A percentile compares a stretch with the other conserved stretches of the same genome.
Evolutionary conservation across 2,113 vertebrate species (phyloP).

Genomic region (Neolamprologus variostigma): DNA sequence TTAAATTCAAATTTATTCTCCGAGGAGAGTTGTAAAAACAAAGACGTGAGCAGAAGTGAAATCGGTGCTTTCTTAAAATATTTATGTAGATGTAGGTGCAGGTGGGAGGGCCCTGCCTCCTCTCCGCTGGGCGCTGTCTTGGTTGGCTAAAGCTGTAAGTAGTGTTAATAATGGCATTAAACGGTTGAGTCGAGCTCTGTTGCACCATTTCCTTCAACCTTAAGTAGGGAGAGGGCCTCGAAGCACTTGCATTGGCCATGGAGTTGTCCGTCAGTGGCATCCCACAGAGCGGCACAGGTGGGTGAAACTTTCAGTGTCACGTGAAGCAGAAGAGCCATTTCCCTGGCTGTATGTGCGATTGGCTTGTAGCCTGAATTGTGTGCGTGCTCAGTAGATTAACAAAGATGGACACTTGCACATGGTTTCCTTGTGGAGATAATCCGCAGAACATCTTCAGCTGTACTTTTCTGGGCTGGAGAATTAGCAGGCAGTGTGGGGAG

Average conservation of each 20-base stretch:
- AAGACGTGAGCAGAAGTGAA: not conserved
- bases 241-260: constrained; percentile 56
- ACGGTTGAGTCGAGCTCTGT: constrained; percentile 37
- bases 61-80: not conserved
- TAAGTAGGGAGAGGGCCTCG: constrained; percentile 40
- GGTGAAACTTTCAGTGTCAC: constrained; percentile 46
- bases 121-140: constrained; percentile 27
- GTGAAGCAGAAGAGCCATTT: constrained; percentile 23
- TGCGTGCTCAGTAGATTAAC: constrained; percentile 39
- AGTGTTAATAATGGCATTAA: constrained; percentile 68
- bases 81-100: not conserved
- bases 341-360: not conserved
- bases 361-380: not conserved
- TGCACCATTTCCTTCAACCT: constrained; percentile 48
- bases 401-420: constrained; percentile 33
- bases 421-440: constrained; percentile 47
- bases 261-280: constrained; percentile 62
- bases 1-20: not conserved
- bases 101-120: constrained; percentile 55
- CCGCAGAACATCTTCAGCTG: constrained; percentile 49
- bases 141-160: constrained; percentile 70
- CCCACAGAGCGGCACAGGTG: constrained; percentile 65
- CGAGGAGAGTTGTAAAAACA: not conserved
- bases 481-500: constrained; percentile 16
- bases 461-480: constrained; percentile 44